These are phyloP conservation scores for Zalophus californianus DNA, from an alignment of 2,797 vertebrate species.

Conservation along the genomic window DNA sequence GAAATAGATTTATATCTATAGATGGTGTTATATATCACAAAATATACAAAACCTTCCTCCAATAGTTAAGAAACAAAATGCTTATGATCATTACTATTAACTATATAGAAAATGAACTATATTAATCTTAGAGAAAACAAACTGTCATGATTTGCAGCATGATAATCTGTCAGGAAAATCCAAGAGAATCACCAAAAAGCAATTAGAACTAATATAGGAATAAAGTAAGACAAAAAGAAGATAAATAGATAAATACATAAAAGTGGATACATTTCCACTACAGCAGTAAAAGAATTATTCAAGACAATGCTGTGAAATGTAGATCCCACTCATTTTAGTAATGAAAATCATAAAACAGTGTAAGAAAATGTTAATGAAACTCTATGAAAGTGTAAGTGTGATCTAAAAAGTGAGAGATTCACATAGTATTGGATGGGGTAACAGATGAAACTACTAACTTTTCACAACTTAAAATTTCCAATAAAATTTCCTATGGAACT, in stretches of 20 bases:
- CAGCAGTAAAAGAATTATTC: neutral
- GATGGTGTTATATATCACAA: neutral
- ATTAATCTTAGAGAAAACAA: neutral
- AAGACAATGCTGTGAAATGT: neutral
- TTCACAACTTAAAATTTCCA: neutral
- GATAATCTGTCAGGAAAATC: neutral
- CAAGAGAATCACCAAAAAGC: neutral
- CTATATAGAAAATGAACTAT: neutral
- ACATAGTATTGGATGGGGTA: neutral
- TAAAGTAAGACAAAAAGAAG: neutral
- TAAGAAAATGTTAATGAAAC: slow-evolving; percentile 6
- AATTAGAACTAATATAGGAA: neutral
- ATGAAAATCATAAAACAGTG: slow-evolving; percentile 12
- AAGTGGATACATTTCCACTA: neutral
- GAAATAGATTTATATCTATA: neutral
- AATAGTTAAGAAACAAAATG: slow-evolving; percentile 9
- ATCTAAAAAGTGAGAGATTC: neutral
- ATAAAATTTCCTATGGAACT: neutral
- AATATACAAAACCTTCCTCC: neutral
- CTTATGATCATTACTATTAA: neutral
- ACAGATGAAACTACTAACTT: neutral
- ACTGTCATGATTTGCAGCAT: neutral
- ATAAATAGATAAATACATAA: neutral
- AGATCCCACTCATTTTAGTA: neutral
- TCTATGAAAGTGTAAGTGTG: neutral